Conservation (phyloP, 1,140 invertebrate species). For the Leptinotarsa defecta region DNA sequence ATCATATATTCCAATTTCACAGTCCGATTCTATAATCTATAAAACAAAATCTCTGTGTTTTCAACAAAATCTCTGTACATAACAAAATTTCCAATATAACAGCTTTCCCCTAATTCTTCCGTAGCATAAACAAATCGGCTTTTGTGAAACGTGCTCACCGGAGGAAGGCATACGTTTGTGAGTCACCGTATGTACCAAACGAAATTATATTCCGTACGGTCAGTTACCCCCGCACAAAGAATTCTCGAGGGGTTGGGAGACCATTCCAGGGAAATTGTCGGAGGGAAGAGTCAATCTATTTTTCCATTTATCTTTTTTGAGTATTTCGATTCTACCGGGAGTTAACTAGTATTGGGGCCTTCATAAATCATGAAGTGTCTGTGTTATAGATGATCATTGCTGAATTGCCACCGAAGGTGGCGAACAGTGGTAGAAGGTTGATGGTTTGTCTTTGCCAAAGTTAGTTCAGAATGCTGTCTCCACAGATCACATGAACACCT, state of each 20-base stretch:
- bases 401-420: too few relatives aligned
- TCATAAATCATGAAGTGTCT: background rate
- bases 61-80: too few relatives aligned
- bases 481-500: too few relatives aligned
- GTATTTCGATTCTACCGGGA: constrained; percentile 2
- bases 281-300: constrained; percentile 24
- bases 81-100: too few relatives aligned
- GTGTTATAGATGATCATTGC: too few relatives aligned
- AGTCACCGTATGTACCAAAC: constrained; percentile 33
- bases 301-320: constrained; percentile 17
- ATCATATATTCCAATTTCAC: too few relatives aligned
- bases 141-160: background rate
- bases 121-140: background rate
- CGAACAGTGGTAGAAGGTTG: too few relatives aligned
- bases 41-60: too few relatives aligned
- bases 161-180: constrained; percentile 21
- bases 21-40: too few relatives aligned
- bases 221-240: constrained; percentile 40
- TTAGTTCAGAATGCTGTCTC: too few relatives aligned
- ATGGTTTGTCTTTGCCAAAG: too few relatives aligned
- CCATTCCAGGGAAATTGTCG: background rate
- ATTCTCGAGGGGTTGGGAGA: constrained; percentile 13
- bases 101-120: background rate
- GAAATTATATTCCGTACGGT: constrained; percentile 41
- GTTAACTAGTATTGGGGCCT: constrained; percentile 2